Conservation (phyloP, 2,113 vertebrate species). For the Pavo muticus region DNA sequence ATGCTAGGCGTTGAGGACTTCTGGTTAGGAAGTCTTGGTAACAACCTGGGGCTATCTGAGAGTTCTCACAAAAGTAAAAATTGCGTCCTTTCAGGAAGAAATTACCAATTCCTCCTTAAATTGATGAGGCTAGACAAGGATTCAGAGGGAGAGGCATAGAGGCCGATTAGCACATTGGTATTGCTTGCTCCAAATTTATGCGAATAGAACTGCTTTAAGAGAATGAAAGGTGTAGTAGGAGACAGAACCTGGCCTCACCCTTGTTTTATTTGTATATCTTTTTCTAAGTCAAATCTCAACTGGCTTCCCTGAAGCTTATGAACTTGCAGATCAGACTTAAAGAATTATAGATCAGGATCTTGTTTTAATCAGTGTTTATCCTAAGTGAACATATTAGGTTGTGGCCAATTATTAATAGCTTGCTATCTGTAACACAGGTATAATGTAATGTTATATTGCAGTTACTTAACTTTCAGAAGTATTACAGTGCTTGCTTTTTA, state of each 20-base stretch:
- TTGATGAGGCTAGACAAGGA: not conserved
- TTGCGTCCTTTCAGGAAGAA: not conserved
- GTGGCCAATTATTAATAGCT: not conserved
- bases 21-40: not conserved
- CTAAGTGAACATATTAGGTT: not conserved
- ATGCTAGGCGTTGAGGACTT: not conserved
- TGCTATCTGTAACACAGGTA: not conserved
- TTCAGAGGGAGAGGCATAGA: not conserved
- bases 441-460: not conserved
- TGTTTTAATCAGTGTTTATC: not conserved
- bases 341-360: not conserved
- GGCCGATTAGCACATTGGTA: not conserved
- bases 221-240: not conserved
- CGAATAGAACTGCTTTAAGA: not conserved
- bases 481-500: not conserved
- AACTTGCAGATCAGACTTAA: not conserved
- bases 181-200: not conserved
- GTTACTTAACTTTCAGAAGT: not conserved
- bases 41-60: not conserved
- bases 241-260: not conserved
- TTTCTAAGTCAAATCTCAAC: not conserved
- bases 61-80: not conserved
- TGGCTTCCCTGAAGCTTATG: not conserved
- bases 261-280: not conserved
- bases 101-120: not conserved